A percentile compares a stretch with the other conserved stretches of the same genome.
Evolutionary conservation across 2,888 invertebrate genomes (phyloP).

Genomic region (Tetranychus truncatus): DNA sequence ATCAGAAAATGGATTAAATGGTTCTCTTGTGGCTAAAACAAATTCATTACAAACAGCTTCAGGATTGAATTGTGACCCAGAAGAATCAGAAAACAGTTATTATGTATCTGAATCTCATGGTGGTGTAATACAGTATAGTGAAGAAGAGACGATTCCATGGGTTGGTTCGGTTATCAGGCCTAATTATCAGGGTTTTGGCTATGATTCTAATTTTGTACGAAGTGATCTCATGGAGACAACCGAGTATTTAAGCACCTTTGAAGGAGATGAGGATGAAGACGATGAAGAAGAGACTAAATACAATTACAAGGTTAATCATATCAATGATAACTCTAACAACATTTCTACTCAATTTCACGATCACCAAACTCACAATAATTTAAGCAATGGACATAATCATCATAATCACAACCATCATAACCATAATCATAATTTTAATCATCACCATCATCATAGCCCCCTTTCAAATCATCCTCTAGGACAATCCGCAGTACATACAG

Average conservation of each 20-base stretch:
- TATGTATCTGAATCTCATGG: not conserved
- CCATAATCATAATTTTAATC: not conserved
- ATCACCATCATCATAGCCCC: not conserved
- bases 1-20: not conserved
- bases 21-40: not conserved
- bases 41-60: not conserved
- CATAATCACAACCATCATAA: not conserved
- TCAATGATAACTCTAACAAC: not conserved
- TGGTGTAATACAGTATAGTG: not conserved
- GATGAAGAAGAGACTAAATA: not conserved
- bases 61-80: not conserved
- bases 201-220: not conserved
- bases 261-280: not conserved
- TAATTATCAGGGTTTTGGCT: not conserved
- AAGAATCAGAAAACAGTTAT: not conserved
- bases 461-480: not conserved
- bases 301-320: not conserved
- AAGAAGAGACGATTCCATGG: not conserved
- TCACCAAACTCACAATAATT: not conserved
- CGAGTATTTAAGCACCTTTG: not conserved
- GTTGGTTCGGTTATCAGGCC: not conserved
- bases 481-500: not conserved
- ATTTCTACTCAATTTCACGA: not conserved
- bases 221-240: not conserved
- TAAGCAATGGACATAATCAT: not conserved